Evolutionary conservation across 2,888 invertebrate genomes (phyloP), one percentile per base, ranked within the genome.

Genomic region (Lymantria monacha): DNA sequence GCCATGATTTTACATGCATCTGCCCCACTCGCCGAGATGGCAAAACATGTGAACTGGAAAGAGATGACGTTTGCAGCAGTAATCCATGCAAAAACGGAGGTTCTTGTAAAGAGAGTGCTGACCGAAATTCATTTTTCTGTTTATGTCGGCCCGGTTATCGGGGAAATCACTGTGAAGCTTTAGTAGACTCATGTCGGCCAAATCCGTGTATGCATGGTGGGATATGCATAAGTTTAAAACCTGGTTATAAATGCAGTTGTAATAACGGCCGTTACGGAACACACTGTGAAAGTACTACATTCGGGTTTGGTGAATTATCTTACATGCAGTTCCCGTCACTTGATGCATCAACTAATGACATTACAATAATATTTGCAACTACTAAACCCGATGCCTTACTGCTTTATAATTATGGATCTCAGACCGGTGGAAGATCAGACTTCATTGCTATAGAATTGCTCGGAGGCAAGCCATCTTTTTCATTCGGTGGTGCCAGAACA

Each of bases 181-280:
- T 96, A 3, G 95, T 97, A 0, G 97, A 98, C 78, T 96, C 97
- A 0, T 99, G 98, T 75, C 92, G 97, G 54, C 97, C 97, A 0
- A 97, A 98, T 81, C 98, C 98, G n/a, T 98, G 98, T 72, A 88
- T 96, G 57, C 93, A 97, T 78, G 97, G 97, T 30, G 98, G 98
- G 31, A 92, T 96, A 42, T 98, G 98, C 74, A 94, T 97, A 12
- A 95, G 96, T 58, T 88, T 97, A n/a, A 96, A 97, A 74, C 96
- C 97, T 8, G 97, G 97, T 36, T 98, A 96, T 76, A 94, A 94
- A 76, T 95, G 95, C 70, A 95, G 95, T 66, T 99, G 99, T 75
- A 94, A 95, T 0, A 96, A 96, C 69, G 97, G 97, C 10, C 93
- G 96, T 33, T 97, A 97, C 75, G 99, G 98, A 9, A 93, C 96